Evolutionary conservation across 2,797 vertebrate genomes (phyloP).

Genomic region (Trichosurus vulpecula): DNA sequence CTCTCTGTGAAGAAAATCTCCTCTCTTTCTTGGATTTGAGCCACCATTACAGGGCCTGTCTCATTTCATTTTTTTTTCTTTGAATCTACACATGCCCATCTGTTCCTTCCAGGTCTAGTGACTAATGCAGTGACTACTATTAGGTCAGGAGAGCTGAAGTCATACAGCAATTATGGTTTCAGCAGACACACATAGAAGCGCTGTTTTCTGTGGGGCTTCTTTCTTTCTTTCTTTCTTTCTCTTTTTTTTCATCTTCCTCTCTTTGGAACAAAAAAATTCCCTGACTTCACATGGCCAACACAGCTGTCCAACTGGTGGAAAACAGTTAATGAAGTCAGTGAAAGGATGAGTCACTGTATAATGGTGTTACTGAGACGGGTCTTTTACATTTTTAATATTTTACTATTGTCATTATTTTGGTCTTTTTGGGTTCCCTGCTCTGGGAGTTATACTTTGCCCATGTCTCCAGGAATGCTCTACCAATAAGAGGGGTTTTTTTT

Average conservation of each 20-base stretch:
- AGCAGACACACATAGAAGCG: slow-evolving; percentile 55
- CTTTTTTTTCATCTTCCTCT: slow-evolving; percentile 71
- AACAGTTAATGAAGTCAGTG: slow-evolving; percentile 79
- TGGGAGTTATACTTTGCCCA: slow-evolving; percentile 11
- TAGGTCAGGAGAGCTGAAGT: slow-evolving; percentile 83
- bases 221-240: slow-evolving; percentile 72
- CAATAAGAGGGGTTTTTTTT: not conserved
- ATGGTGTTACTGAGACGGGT: slow-evolving; percentile 74
- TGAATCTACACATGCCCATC: slow-evolving; percentile 62
- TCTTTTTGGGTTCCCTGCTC: slow-evolving; percentile 42
- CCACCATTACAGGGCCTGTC: not conserved
- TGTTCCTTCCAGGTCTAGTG: slow-evolving; percentile 73
- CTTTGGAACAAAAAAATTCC: slow-evolving; percentile 85
- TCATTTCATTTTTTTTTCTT: not conserved
- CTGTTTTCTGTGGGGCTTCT: slow-evolving; percentile 64
- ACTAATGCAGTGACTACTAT: slow-evolving; percentile 77
- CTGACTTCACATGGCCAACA: slow-evolving; percentile 77
- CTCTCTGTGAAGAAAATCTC: not conserved
- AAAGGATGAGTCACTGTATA: slow-evolving; percentile 82
- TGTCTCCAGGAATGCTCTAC: not conserved
- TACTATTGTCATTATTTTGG: not conserved
- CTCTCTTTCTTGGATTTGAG: slow-evolving; percentile 27
- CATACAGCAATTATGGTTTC: slow-evolving; percentile 78
- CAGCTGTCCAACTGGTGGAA: slow-evolving; percentile 85
- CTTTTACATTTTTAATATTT: slow-evolving; percentile 43